Percentiles rank a stretch among this genome's conserved stretches.
phyloP scores from a whole-genome alignment of 2,888 invertebrate genomes.

The Monoplex corrugatus region DNA sequence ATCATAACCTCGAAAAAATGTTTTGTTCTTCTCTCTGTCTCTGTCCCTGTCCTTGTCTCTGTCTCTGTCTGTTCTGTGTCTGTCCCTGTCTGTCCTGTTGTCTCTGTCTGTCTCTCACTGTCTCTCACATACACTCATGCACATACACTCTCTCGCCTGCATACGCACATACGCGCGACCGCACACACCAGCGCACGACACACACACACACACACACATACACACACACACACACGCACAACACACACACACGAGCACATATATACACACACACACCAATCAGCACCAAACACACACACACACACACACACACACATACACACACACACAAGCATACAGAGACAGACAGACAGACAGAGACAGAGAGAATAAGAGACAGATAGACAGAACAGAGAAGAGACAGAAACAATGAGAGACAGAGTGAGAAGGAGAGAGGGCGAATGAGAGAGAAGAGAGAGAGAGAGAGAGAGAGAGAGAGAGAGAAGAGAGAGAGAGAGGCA shows the following conservation, averaged over 20 bases:
- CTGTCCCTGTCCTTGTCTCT: no score
- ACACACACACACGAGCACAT: constrained; percentile 11
- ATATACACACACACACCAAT: constrained; percentile 22
- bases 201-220: constrained; percentile 18
- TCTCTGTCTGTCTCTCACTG: no score
- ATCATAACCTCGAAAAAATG: no score
- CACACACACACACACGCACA: constrained; percentile 12
- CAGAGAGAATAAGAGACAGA: background rate
- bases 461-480: background rate
- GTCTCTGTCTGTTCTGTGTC: no score
- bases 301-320: constrained; percentile 26
- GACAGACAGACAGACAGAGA: background rate
- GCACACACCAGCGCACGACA: background rate
- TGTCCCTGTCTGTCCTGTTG: no score
- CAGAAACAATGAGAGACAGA: no score
- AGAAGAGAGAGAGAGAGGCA: background rate
- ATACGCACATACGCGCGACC: background rate
- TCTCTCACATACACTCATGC: background rate
- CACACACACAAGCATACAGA: background rate
- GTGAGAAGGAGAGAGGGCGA: no score
- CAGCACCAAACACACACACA: constrained; percentile 11
- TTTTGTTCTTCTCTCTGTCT: no score
- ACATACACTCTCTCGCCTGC: background rate
- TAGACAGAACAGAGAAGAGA: no score
- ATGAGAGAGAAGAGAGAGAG: background rate